phyloP scores from a whole-genome alignment of 1,140 invertebrate species.

The Caerostris darwini region DNA sequence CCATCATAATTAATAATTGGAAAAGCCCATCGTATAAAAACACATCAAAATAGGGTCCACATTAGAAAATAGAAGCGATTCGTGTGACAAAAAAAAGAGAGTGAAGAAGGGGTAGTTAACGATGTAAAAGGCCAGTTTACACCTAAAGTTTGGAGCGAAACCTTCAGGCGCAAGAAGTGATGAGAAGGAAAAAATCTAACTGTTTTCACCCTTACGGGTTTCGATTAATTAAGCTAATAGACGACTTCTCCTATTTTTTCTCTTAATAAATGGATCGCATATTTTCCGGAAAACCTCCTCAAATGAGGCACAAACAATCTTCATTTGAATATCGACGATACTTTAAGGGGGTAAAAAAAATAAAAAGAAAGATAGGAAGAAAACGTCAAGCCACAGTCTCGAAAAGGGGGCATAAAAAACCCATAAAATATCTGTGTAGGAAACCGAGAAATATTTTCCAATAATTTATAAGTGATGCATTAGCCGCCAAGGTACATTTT shows the following conservation, averaged over 20 bases:
- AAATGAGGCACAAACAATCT: constrained; percentile 73
- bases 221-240: constrained; percentile 77
- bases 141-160: constrained; percentile 56
- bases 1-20: constrained; percentile 74
- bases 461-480: constrained; percentile 74
- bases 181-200: constrained; percentile 58
- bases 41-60: constrained; percentile 67
- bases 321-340: constrained; percentile 70
- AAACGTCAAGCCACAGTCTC: constrained; percentile 50
- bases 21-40: constrained; percentile 71
- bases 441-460: constrained; percentile 69
- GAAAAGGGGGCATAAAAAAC: constrained; percentile 61
- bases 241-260: constrained; percentile 70
- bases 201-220: constrained; percentile 73
- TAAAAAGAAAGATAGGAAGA: constrained; percentile 42
- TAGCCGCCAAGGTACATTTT: constrained; percentile 65
- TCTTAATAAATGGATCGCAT: constrained; percentile 71
- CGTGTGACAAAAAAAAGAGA: constrained; percentile 30
- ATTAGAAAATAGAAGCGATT: constrained; percentile 64
- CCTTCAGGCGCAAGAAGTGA: constrained; percentile 50
- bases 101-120: constrained; percentile 23
- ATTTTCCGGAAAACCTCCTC: constrained; percentile 60
- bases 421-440: constrained; percentile 47
- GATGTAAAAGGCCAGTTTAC: constrained; percentile 72
- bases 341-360: constrained; percentile 39